A percentile compares a stretch with the other conserved stretches of the same genome.
Evolutionary conservation across 2,797 vertebrate species (phyloP).

Genomic region (Valencia hispanica): DNA sequence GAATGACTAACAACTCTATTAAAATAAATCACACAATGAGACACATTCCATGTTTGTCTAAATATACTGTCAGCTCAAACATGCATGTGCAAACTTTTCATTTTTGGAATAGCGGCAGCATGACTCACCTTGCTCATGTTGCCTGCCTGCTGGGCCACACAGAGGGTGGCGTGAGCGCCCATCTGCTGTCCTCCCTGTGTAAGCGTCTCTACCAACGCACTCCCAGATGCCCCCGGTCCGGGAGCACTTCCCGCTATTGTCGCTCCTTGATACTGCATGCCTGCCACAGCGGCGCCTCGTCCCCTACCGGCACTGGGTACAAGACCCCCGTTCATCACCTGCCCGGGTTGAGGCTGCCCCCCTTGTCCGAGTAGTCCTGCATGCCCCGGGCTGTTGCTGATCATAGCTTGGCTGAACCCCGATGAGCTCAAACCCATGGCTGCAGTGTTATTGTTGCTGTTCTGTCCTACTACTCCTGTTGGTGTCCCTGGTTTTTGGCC

Average conservation of each 20-base stretch:
- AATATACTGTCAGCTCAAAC: background rate
- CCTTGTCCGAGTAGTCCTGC: slow-evolving; percentile 85
- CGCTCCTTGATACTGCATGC: slow-evolving; percentile 87
- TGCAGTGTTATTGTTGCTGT: slow-evolving; percentile 79
- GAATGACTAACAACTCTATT: slow-evolving; percentile 9
- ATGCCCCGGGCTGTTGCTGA: slow-evolving; percentile 91
- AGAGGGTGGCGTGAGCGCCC: slow-evolving; percentile 82
- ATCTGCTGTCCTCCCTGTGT: slow-evolving; percentile 91
- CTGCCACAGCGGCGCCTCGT: slow-evolving; percentile 84
- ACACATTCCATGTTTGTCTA: background rate
- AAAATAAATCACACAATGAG: slow-evolving; percentile 3
- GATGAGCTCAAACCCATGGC: slow-evolving; percentile 89
- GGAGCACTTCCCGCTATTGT: slow-evolving; percentile 82
- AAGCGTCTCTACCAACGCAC: slow-evolving; percentile 93
- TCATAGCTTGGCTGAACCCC: slow-evolving; percentile 90
- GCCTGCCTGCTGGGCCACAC: slow-evolving; percentile 89
- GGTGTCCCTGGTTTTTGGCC: slow-evolving; percentile 90
- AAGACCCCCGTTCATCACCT: slow-evolving; percentile 96
- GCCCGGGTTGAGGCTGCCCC: slow-evolving; percentile 85
- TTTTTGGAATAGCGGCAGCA: background rate
- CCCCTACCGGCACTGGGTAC: slow-evolving; percentile 88
- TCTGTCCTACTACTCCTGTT: slow-evolving; percentile 81
- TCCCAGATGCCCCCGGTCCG: slow-evolving; percentile 80
- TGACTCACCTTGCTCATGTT: slow-evolving; percentile 92
- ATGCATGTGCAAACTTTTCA: background rate